Base-by-base conservation (phyloP, 2,888 invertebrate genomes). In the Spodoptera exigua region DNA sequence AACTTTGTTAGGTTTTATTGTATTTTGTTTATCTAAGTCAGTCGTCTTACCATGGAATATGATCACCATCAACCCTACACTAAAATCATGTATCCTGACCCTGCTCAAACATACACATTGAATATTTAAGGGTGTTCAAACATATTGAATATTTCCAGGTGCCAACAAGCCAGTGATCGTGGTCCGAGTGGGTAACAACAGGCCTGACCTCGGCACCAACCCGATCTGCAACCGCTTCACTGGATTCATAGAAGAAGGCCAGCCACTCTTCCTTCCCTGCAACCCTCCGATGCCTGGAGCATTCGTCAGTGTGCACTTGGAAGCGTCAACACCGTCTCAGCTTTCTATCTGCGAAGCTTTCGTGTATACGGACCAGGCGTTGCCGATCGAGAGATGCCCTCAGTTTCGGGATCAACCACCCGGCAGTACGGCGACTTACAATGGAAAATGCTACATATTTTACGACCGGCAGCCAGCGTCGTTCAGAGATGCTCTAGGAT, bases 261-360 rank as follows among this genome's bases (percentile, higher is more conserved):
- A 98, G 82, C 98, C 98, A 0, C 94, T 98, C 5, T 98, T 98
- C 91, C 90, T 98, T 49, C 98, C 98, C 0, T 98, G 98, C 93
- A 98, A 98, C 89, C 98, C 98, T 1, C 98, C 98, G 0, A 98
- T 98, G 98, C 98, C 98, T 0, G 98, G 98, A 0, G 98, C 98
- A 9, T 98, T 98, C 88, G 98, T 98, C 66, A 98, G 98, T 76
- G 98, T 98, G 0, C 98, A 98, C 83, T 88, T 98, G 57, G 98
- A 98, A 91, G 96, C 96, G 0, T 95, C 96, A 0, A 85, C 93
- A 0, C 96, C 97, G 0, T 96, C 96, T 66, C 97, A 97, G 66
- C 93, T 98, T 12, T 98, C 98, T 0, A 97, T 98, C 11, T 98
- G 98, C 86, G 98, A 98, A 88, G 97, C 98, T 0, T 98, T 98